phyloP scores from a whole-genome alignment of 2,797 vertebrate genomes.

The Ctenopoma multispine region DNA sequence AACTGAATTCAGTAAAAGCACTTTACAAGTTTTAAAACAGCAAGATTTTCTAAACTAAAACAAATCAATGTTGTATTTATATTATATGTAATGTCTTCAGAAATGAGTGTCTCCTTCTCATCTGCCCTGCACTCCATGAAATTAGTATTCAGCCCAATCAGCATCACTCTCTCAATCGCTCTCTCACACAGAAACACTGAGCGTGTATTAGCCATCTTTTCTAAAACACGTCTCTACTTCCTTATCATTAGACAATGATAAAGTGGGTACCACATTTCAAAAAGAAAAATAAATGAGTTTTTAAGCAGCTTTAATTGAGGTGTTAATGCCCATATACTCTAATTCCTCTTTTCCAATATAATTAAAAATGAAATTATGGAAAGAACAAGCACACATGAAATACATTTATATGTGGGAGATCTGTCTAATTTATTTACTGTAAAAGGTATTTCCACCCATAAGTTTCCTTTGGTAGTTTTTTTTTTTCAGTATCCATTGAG shows the following conservation, averaged over 20 bases:
- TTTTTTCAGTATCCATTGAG: too few relatives aligned
- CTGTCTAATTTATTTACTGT: slow-evolving; percentile 31
- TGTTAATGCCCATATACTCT: slow-evolving; percentile 11
- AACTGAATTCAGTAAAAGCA: too few relatives aligned
- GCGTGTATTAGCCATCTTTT: background rate
- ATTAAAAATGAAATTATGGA: slow-evolving; percentile 4
- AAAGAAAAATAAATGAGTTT: slow-evolving; percentile 5
- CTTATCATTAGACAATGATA: slow-evolving; percentile 12
- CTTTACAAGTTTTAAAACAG: too few relatives aligned
- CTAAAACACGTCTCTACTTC: background rate
- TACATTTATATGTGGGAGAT: slow-evolving; percentile 17
- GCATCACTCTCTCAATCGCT: background rate
- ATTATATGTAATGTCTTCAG: too few relatives aligned
- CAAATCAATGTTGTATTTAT: too few relatives aligned
- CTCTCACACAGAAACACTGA: background rate
- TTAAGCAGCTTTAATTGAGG: slow-evolving; percentile 19
- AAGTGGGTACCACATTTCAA: background rate
- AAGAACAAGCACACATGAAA: background rate
- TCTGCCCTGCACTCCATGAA: background rate
- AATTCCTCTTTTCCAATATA: slow-evolving; percentile 5
- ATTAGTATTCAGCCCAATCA: slow-evolving; percentile 14
- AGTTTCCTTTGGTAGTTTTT: too few relatives aligned
- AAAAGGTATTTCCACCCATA: too few relatives aligned
- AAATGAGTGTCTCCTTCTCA: too few relatives aligned
- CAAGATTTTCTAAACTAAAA: too few relatives aligned